These are phyloP conservation scores for Gastrophryne carolinensis DNA, from an alignment of 2,797 vertebrate genomes.

Conservation along the genomic window DNA sequence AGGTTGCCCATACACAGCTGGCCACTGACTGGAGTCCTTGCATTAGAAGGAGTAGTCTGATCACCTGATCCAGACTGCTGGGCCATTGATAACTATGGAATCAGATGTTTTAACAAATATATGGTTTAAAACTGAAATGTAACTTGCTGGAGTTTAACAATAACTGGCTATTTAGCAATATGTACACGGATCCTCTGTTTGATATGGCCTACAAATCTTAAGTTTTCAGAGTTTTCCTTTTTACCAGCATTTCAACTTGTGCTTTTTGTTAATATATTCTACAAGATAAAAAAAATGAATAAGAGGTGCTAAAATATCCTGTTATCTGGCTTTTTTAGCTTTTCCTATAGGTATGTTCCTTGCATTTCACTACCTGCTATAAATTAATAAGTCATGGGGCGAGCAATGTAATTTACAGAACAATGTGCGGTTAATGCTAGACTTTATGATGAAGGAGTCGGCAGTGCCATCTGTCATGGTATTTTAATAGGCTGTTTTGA, in stretches of 20 bases:
- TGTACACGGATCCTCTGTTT: background rate
- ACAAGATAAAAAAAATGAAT: no score
- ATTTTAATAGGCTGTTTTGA: constrained; percentile 52
- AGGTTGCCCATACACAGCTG: no score
- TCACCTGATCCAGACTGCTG: no score
- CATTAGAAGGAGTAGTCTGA: no score
- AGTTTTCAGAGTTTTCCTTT: background rate
- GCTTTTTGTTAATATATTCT: background rate
- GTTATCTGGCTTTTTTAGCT: no score
- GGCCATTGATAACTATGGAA: no score
- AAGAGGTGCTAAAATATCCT: background rate
- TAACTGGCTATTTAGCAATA: no score
- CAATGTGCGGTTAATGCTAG: constrained; percentile 35
- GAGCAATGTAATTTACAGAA: constrained; percentile 22
- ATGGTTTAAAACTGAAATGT: no score
- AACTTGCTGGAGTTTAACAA: no score
- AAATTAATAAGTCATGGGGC: constrained; percentile 30
- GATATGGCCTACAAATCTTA: background rate
- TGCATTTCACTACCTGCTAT: background rate
- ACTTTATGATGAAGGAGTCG: constrained; percentile 27
- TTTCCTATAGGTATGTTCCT: background rate
- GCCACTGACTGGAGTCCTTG: no score
- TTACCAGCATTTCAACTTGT: background rate
- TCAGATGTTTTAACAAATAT: no score
- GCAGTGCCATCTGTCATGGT: constrained; percentile 46